phyloP scores from a whole-genome alignment of 2,113 vertebrate genomes.

The Eupsittula cactorum region DNA sequence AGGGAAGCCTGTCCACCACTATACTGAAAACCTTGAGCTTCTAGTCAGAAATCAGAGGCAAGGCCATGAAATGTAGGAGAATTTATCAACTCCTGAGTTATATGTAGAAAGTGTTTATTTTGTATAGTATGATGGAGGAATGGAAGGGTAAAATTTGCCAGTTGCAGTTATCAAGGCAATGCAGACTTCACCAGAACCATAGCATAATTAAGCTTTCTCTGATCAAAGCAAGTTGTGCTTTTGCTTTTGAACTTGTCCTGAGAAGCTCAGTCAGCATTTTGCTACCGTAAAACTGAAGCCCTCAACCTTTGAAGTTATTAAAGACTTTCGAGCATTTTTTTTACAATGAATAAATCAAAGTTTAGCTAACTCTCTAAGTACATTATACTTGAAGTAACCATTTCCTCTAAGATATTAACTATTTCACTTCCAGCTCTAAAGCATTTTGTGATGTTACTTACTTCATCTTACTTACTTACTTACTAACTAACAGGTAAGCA shows the following conservation, averaged over 20 bases:
- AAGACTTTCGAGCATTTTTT: constrained; percentile 31
- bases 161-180: not conserved
- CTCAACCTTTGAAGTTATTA: constrained; percentile 41
- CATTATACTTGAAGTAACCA: not conserved
- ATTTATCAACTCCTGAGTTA: not conserved
- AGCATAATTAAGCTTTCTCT: constrained; percentile 30
- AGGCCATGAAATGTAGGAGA: not conserved
- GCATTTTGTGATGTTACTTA: not conserved
- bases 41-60: not conserved
- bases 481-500: not conserved
- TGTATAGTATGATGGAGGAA: not conserved
- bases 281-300: constrained; percentile 8
- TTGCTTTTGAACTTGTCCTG: constrained; percentile 15
- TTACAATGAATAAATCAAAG: not conserved
- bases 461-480: not conserved
- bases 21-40: not conserved
- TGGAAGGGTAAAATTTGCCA: not conserved
- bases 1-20: not conserved
- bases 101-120: not conserved
- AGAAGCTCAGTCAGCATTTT: constrained; percentile 35
- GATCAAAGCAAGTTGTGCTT: constrained; percentile 35
- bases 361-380: constrained; percentile 20
- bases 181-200: not conserved
- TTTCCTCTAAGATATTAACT: constrained; percentile 15
- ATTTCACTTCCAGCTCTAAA: constrained; percentile 4